Evolutionary conservation across 2,797 vertebrate genomes (phyloP).

Genomic region (Sphenodon punctatus): DNA sequence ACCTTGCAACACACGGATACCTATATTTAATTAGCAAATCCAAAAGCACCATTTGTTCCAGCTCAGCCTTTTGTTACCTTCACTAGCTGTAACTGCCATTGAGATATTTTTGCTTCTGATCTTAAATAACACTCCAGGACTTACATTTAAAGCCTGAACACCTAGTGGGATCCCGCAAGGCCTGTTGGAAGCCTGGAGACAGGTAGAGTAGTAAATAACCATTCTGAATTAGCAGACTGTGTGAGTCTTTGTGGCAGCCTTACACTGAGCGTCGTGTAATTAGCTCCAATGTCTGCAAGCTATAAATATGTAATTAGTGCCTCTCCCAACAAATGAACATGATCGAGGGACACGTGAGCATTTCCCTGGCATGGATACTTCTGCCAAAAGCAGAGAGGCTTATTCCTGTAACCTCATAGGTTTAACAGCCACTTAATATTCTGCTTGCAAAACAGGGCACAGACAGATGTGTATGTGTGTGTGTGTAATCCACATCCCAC

Average conservation of each 20-base stretch:
- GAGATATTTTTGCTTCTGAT: not conserved
- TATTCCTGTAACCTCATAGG: rapidly evolving
- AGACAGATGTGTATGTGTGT: too few species aligned
- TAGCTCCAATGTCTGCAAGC: slow-evolving; percentile 29
- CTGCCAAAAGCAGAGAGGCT: not conserved
- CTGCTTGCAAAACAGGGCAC: not conserved
- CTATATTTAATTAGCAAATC: too few species aligned
- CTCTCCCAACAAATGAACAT: not conserved
- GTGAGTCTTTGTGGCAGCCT: not conserved
- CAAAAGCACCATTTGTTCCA: rapidly evolving
- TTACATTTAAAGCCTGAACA: slow-evolving; percentile 26
- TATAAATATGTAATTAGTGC: slow-evolving; percentile 24
- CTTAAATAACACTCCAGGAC: not conserved
- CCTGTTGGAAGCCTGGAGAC: not conserved
- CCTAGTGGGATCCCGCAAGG: not conserved
- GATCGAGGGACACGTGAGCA: rapidly evolving
- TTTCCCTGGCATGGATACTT: not conserved
- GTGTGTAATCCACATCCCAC: too few species aligned
- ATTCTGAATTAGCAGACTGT: not conserved
- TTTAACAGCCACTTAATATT: slow-evolving; percentile 7
- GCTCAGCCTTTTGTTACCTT: too few species aligned
- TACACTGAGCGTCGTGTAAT: not conserved
- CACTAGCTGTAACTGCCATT: not conserved
- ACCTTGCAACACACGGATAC: too few species aligned
- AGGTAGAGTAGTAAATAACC: not conserved